phyloP scores from a whole-genome alignment of 1,140 invertebrate species.

The Kradibia gibbosae region DNA sequence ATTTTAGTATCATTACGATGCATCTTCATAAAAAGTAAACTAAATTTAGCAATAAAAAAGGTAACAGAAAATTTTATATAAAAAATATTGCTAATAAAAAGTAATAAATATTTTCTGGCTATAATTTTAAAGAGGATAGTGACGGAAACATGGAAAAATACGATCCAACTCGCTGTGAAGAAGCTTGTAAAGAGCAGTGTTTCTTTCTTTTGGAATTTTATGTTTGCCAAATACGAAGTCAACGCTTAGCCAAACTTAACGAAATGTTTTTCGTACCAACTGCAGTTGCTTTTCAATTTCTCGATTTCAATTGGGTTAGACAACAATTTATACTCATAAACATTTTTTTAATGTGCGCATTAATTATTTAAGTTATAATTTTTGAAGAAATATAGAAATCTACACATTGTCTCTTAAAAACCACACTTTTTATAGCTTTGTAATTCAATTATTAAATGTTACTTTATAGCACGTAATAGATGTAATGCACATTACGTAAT shows the following conservation, averaged over 20 bases:
- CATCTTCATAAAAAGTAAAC: neutral
- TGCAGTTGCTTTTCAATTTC: slow-evolving; percentile 60
- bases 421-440: too few species aligned
- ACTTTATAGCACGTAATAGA: too few species aligned
- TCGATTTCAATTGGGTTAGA: slow-evolving; percentile 55
- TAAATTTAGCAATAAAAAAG: neutral
- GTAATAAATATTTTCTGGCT: neutral
- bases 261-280: slow-evolving; percentile 67
- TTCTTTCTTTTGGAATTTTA: slow-evolving; percentile 68
- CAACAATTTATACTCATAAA: neutral
- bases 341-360: neutral
- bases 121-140: neutral
- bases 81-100: slow-evolving; percentile 25
- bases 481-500: too few species aligned
- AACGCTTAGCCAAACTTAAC: slow-evolving; percentile 62
- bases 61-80: slow-evolving; percentile 26
- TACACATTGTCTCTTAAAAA: too few species aligned
- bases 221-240: slow-evolving; percentile 60
- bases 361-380: too few species aligned
- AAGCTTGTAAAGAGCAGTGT: slow-evolving; percentile 57
- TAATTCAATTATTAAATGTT: too few species aligned
- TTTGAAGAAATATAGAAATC: too few species aligned
- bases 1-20: slow-evolving; percentile 23
- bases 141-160: neutral
- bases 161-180: too few species aligned